A percentile compares a stretch with the other conserved stretches of the same genome.
Conservation (phyloP, 2,113 vertebrate genomes). For the Corapipo altera region DNA sequence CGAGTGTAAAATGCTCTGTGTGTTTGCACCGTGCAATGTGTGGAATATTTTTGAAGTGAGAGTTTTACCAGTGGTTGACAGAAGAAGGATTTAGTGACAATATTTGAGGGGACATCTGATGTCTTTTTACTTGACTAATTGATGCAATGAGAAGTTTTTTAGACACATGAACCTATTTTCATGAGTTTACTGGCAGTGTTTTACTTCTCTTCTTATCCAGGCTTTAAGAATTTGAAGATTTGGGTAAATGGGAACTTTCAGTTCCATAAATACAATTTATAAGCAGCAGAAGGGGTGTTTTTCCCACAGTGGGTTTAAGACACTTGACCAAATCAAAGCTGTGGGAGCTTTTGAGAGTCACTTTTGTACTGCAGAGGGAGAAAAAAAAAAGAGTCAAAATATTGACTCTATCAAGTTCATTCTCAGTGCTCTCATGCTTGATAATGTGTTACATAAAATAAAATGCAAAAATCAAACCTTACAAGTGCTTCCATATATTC, state of each 20-base stretch:
- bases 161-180: neutral
- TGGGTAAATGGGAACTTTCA: neutral
- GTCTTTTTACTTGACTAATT: neutral
- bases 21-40: neutral
- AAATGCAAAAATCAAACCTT: neutral
- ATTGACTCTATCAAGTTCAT: neutral
- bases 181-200: neutral
- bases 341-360: neutral
- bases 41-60: neutral
- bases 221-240: neutral
- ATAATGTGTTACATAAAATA: neutral
- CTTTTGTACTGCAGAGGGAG: neutral
- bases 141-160: neutral
- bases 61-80: neutral
- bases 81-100: neutral
- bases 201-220: neutral
- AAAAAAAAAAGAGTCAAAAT: neutral
- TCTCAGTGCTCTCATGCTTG: neutral
- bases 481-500: neutral
- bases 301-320: neutral
- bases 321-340: neutral
- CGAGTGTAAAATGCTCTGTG: neutral
- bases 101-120: neutral
- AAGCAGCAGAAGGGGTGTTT: neutral
- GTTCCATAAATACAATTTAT: neutral